These are phyloP conservation scores for Pemphigus obesinymphae DNA, from an alignment of 1,140 invertebrate species.

Conservation along the genomic window DNA sequence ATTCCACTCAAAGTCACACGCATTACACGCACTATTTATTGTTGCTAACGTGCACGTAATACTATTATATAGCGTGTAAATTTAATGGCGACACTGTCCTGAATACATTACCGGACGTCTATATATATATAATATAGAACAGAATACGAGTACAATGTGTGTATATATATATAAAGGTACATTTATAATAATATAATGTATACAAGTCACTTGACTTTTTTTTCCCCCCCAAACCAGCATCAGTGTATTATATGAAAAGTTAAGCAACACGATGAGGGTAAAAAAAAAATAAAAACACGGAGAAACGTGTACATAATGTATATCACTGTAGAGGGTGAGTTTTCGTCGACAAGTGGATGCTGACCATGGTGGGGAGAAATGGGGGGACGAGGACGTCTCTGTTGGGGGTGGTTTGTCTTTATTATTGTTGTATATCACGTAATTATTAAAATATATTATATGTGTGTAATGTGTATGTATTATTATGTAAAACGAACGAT, in stretches of 20 bases:
- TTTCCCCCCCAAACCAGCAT: constrained; percentile 1
- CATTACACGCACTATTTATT: neutral
- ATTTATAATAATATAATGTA: neutral
- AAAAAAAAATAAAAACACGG: constrained; percentile 4
- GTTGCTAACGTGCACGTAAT: neutral
- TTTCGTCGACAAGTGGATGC: constrained; percentile 39
- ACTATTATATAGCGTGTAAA: neutral
- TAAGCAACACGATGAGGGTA: constrained; percentile 15
- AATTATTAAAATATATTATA: constrained; percentile 25
- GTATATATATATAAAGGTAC: neutral
- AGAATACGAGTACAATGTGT: neutral
- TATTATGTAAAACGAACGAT: constrained; percentile 7
- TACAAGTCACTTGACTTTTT: constrained; percentile 34
- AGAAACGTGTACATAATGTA: neutral
- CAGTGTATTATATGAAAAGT: neutral
- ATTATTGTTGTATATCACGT: constrained; percentile 35
- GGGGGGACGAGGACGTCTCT: neutral
- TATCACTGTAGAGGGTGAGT: neutral
- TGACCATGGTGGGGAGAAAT: neutral
- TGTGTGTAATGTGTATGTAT: constrained; percentile 11
- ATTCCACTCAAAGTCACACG: neutral
- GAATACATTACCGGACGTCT: neutral
- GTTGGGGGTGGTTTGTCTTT: constrained; percentile 29
- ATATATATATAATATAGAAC: no score
- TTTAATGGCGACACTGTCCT: constrained; percentile 2